phyloP scores from a whole-genome alignment of 1,140 invertebrate genomes.

The Anadara kagoshimensis region DNA sequence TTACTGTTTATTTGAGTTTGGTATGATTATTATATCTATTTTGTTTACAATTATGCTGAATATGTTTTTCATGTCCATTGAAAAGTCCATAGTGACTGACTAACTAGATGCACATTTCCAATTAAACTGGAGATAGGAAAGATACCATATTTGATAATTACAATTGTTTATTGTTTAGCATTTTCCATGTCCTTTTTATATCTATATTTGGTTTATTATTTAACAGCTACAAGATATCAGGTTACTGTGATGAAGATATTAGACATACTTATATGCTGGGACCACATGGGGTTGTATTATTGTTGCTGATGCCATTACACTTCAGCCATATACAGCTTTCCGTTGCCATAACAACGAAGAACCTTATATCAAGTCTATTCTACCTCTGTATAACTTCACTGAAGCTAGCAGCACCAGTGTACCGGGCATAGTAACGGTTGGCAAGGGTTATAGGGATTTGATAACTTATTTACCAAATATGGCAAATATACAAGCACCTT shows the following conservation, averaged over 20 bases:
- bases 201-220: background rate
- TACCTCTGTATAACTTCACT: conserved; percentile 42
- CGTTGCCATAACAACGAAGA: conserved; percentile 60
- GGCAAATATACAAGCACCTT: conserved; percentile 9
- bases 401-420: conserved; percentile 6
- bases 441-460: conserved; percentile 53
- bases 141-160: no score
- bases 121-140: background rate
- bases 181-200: no score
- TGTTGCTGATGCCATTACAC: conserved; percentile 53
- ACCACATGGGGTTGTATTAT: conserved; percentile 66
- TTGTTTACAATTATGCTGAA: no score
- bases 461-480: conserved; percentile 32
- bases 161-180: no score
- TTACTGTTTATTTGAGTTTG: no score
- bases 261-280: conserved; percentile 62
- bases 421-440: conserved; percentile 54
- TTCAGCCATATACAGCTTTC: conserved; percentile 56
- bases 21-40: no score
- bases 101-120: no score
- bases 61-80: no score
- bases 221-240: conserved; percentile 51
- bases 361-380: conserved; percentile 59
- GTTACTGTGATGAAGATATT: conserved; percentile 58
- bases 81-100: no score